phyloP scores from a whole-genome alignment of 2,797 vertebrate genomes.

The Chelon auratus region DNA sequence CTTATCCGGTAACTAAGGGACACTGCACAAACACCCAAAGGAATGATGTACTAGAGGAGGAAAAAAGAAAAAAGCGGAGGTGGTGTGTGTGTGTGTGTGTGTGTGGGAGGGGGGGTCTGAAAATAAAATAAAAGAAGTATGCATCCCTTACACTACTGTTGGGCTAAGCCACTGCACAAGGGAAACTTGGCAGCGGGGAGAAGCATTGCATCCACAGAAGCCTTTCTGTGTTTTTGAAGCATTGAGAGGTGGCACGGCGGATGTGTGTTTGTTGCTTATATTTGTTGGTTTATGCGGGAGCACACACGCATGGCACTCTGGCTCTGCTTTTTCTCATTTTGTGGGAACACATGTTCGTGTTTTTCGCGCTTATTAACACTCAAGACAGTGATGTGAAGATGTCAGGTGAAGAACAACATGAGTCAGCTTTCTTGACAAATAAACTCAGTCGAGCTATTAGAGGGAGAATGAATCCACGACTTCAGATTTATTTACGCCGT shows the following conservation, averaged over 20 bases:
- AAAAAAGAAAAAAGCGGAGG: slow-evolving; percentile 23
- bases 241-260: slow-evolving; percentile 52
- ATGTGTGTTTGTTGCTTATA: slow-evolving; percentile 55
- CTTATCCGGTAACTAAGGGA: slow-evolving; percentile 86
- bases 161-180: slow-evolving; percentile 70
- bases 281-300: slow-evolving; percentile 57
- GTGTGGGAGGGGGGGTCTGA: slow-evolving; percentile 56
- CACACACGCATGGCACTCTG: slow-evolving; percentile 25
- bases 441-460: neutral
- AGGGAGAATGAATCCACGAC: slow-evolving; percentile 6
- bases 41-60: slow-evolving; percentile 81
- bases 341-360: slow-evolving; percentile 45
- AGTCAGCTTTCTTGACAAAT: neutral
- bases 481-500: slow-evolving; percentile 12
- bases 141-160: slow-evolving; percentile 74
- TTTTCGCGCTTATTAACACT: slow-evolving; percentile 29
- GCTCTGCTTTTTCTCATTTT: slow-evolving; percentile 39
- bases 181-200: slow-evolving; percentile 69
- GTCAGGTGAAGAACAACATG: slow-evolving; percentile 7
- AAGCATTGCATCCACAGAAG: slow-evolving; percentile 67
- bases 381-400: slow-evolving; percentile 3
- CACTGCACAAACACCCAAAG: slow-evolving; percentile 83
- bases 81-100: no score
- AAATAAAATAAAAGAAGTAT: slow-evolving; percentile 80
- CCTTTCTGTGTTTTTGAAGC: slow-evolving; percentile 60